phyloP scores from a whole-genome alignment of 2,888 invertebrate species.

The Agriopis leucophaearia region DNA sequence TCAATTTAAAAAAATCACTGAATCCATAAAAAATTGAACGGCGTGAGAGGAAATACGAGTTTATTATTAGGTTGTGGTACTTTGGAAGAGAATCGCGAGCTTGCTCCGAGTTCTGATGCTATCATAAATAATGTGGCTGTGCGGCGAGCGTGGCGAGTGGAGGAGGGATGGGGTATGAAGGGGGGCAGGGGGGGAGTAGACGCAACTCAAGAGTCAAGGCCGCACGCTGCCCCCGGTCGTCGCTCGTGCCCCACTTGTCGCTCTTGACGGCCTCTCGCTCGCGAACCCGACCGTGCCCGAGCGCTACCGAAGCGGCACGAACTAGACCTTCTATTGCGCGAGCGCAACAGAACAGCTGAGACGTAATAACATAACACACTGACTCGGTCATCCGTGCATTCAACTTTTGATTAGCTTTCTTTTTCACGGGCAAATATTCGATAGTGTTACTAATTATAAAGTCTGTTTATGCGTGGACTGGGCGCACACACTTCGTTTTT shows the following conservation, averaged over 20 bases:
- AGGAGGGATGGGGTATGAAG: slow-evolving; percentile 48
- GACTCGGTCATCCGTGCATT: slow-evolving; percentile 87
- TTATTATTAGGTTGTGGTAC: slow-evolving; percentile 74
- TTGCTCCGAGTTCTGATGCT: slow-evolving; percentile 82
- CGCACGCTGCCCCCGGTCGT: slow-evolving; percentile 92
- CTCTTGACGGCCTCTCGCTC: slow-evolving; percentile 73
- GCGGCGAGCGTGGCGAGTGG: slow-evolving; percentile 72
- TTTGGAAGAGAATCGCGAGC: slow-evolving; percentile 80
- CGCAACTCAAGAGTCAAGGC: slow-evolving; percentile 89
- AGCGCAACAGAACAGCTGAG: slow-evolving; percentile 85
- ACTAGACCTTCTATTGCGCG: slow-evolving; percentile 85
- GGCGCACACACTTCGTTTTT: slow-evolving; percentile 13
- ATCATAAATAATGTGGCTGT: slow-evolving; percentile 85
- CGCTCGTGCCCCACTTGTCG: slow-evolving; percentile 89
- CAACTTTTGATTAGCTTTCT: slow-evolving; percentile 86
- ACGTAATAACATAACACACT: slow-evolving; percentile 86
- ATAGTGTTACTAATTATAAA: slow-evolving; percentile 56
- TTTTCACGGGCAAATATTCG: slow-evolving; percentile 75
- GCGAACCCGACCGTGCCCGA: slow-evolving; percentile 68
- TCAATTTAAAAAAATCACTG: slow-evolving; percentile 30
- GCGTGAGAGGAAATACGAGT: slow-evolving; percentile 85
- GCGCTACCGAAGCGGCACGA: slow-evolving; percentile 72
- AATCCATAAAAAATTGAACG: slow-evolving; percentile 70
- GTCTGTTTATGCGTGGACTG: slow-evolving; percentile 18
- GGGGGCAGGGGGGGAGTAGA: slow-evolving; percentile 58